phyloP scores from a whole-genome alignment of 2,888 invertebrate species.

The Onchidella celtica region DNA sequence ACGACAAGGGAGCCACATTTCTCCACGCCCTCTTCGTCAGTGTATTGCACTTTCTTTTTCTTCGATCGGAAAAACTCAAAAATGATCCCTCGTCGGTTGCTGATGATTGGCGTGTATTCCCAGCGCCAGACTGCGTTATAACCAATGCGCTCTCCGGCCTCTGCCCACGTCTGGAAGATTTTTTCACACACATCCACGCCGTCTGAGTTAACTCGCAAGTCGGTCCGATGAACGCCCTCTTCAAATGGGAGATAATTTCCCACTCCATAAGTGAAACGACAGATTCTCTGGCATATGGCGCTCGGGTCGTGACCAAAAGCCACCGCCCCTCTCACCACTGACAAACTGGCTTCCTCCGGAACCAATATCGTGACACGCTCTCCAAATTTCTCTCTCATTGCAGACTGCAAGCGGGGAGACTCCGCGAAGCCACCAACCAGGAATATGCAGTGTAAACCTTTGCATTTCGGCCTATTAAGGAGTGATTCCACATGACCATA shows the following conservation, averaged over 20 bases:
- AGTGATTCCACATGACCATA: slow-evolving; percentile 67
- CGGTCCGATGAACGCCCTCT: slow-evolving; percentile 70
- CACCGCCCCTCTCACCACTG: slow-evolving; percentile 75
- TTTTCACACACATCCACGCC: slow-evolving; percentile 71
- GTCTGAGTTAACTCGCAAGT: slow-evolving; percentile 72
- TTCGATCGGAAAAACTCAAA: slow-evolving; percentile 74
- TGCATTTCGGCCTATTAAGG: slow-evolving; percentile 68
- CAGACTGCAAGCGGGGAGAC: slow-evolving; percentile 67
- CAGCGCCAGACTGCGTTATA: slow-evolving; percentile 75
- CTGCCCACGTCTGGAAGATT: slow-evolving; percentile 73
- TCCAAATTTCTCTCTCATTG: slow-evolving; percentile 68
- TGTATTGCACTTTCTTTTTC: slow-evolving; percentile 66
- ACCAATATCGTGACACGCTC: slow-evolving; percentile 70
- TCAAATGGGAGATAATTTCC: slow-evolving; percentile 73
- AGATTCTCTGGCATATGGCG: slow-evolving; percentile 74
- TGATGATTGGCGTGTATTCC: slow-evolving; percentile 75
- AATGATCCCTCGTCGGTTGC: slow-evolving; percentile 74
- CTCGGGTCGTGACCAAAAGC: slow-evolving; percentile 75
- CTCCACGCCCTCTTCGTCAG: slow-evolving; percentile 72
- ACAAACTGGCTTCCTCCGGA: slow-evolving; percentile 74
- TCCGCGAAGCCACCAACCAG: slow-evolving; percentile 75
- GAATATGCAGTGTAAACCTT: slow-evolving; percentile 70
- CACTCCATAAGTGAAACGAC: slow-evolving; percentile 74
- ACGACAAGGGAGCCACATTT: slow-evolving; percentile 74
- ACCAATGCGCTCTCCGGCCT: slow-evolving; percentile 74